Percentiles rank a stretch among this genome's conserved stretches.
Conservation (phyloP, 37 sponge, comb jelly and placozoan species). For the Ianthella basta region DNA sequence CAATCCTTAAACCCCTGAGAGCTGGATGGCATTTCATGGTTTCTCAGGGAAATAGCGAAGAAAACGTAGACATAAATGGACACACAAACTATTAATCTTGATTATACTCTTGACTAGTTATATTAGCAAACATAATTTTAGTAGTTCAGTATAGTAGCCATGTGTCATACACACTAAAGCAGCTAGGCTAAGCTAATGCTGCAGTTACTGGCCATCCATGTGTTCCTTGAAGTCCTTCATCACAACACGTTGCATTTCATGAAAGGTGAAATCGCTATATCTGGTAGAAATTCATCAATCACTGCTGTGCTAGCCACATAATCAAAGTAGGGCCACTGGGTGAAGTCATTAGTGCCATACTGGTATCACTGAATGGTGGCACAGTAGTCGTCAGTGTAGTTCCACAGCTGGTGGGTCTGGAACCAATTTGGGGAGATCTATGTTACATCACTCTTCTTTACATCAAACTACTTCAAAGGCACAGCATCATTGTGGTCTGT, state of each 20-base stretch:
- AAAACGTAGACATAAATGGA: no score
- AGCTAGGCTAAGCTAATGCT: no score
- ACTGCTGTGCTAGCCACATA: constrained; percentile 15
- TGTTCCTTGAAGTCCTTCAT: constrained; percentile 37
- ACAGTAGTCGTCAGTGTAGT: constrained; percentile 61
- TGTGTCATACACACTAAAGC: no score
- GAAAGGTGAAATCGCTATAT: constrained; percentile 46
- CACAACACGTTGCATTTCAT: constrained; percentile 24
- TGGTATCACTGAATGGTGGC: constrained; percentile 74
- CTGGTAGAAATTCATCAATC: constrained; percentile 55
- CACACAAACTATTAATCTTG: no score
- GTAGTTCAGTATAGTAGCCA: no score
- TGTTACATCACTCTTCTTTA: constrained; percentile 55
- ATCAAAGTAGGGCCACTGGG: constrained; percentile 65
- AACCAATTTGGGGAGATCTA: constrained; percentile 80
- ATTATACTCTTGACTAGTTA: no score
- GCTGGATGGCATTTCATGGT: no score
- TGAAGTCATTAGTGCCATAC: constrained; percentile 38
- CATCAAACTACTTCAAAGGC: constrained; percentile 37
- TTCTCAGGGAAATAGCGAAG: no score
- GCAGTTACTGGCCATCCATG: constrained; percentile 19
- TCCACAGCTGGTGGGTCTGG: constrained; percentile 73
- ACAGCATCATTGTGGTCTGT: neutral
- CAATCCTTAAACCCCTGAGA: no score
- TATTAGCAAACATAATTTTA: no score